Conservation (phyloP, 2,888 invertebrate species). For the Phaonia tiefii region DNA sequence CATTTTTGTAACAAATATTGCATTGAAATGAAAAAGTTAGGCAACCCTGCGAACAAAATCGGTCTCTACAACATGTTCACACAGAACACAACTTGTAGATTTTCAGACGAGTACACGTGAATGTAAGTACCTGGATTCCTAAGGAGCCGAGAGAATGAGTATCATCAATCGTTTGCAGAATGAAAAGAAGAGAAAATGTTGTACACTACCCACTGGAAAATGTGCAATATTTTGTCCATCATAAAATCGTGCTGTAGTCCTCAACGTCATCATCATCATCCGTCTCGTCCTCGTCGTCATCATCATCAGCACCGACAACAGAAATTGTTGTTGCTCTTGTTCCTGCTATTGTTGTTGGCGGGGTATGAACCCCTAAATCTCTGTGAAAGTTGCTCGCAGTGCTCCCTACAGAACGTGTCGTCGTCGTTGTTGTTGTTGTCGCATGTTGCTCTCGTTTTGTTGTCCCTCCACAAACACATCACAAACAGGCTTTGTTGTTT, state of each 20-base stretch:
- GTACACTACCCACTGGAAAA: slow-evolving; percentile 3
- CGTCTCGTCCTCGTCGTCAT: slow-evolving; percentile 22
- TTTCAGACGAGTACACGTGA: slow-evolving; percentile 37
- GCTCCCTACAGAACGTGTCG: slow-evolving; percentile 22
- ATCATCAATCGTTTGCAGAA: slow-evolving; percentile 1
- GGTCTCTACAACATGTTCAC: slow-evolving; percentile 44
- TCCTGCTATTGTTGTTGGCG: slow-evolving; percentile 11
- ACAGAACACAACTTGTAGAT: slow-evolving; percentile 62
- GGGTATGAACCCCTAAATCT: slow-evolving; percentile 2
- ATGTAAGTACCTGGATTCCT: neutral
- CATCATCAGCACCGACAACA: slow-evolving; percentile 39
- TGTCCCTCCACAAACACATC: slow-evolving; percentile 8
- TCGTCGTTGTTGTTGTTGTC: slow-evolving; percentile 51
- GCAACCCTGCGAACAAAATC: neutral
- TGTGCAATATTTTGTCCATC: neutral
- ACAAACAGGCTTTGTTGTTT: slow-evolving; percentile 43
- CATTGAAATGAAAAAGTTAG: no score
- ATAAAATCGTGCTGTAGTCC: neutral
- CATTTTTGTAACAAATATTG: no score
- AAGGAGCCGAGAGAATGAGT: neutral
- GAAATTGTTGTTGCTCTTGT: slow-evolving; percentile 27
- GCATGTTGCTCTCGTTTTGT: slow-evolving; percentile 39
- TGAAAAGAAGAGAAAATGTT: neutral
- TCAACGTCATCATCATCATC: slow-evolving; percentile 16
- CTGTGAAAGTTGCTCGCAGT: no score